Percentiles rank a stretch among this genome's conserved stretches.
Conservation (phyloP, 2,888 invertebrate genomes). For the Mesopsocus fuscifrons region DNA sequence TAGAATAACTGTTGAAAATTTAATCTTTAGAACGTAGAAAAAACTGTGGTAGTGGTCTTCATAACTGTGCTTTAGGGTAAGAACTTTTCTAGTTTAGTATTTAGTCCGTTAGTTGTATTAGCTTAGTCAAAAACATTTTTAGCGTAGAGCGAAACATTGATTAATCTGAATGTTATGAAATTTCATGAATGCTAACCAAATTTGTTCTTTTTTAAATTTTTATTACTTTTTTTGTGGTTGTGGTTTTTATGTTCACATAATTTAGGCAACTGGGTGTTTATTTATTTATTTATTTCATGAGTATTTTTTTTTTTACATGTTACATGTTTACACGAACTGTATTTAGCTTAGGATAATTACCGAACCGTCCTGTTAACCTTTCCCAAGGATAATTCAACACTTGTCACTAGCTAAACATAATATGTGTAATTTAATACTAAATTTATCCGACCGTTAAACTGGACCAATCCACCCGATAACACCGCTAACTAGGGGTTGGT, state of each 20-base stretch:
- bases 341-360: no score
- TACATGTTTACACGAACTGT: no score
- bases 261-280: conserved; percentile 4
- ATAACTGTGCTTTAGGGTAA: conserved; percentile 8
- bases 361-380: no score
- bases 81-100: conserved; percentile 14
- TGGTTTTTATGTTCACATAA: conserved; percentile 10
- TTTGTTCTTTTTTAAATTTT: conserved; percentile 1
- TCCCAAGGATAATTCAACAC: no score
- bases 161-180: conserved; percentile 20
- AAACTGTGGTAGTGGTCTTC: no score
- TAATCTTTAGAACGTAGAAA: no score
- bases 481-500: no score
- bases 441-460: no score
- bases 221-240: conserved; percentile 6
- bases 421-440: no score
- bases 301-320: neutral
- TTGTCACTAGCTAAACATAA: no score
- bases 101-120: conserved; percentile 1
- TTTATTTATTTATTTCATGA: conserved; percentile 7
- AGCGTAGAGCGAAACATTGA: conserved; percentile 11
- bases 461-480: no score
- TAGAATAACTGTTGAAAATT: no score
- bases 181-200: conserved; percentile 20
- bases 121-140: neutral